Conservation (phyloP, 2,113 vertebrate genomes). For the Percina caprodes region DNA sequence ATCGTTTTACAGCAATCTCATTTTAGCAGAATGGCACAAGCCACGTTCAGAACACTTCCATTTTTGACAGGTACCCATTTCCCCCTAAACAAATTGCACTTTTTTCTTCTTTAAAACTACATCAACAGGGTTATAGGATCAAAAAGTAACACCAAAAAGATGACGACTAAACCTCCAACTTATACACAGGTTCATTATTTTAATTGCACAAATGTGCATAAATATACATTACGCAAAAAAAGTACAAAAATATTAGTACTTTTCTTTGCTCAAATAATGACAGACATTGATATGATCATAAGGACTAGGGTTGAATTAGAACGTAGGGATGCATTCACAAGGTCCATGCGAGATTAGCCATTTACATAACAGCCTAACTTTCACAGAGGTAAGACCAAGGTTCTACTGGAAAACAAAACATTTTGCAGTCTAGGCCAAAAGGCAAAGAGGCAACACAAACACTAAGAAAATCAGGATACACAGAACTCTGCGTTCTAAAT, state of each 20-base stretch:
- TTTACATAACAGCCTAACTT: constrained; percentile 80
- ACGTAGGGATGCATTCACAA: constrained; percentile 79
- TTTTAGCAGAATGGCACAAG: constrained; percentile 78
- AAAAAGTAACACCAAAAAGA: constrained; percentile 81
- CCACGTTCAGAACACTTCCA: constrained; percentile 67
- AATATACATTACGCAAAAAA: constrained; percentile 82
- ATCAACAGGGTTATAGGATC: constrained; percentile 78
- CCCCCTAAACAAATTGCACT: constrained; percentile 84
- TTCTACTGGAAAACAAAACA: constrained; percentile 77
- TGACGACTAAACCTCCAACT: constrained; percentile 82
- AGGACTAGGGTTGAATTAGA: constrained; percentile 72
- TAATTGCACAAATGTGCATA: constrained; percentile 83
- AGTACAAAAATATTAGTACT: constrained; percentile 79
- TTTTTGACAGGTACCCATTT: constrained; percentile 68
- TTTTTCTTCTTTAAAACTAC: constrained; percentile 79
- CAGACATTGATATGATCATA: constrained; percentile 75
- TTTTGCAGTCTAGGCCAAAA: constrained; percentile 69
- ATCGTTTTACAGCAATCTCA: constrained; percentile 78
- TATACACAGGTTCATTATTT: constrained; percentile 84
- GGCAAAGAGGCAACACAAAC: constrained; percentile 76
- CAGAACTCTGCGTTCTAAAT: constrained; percentile 80
- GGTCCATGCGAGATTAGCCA: constrained; percentile 81
- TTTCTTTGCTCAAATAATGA: constrained; percentile 80
- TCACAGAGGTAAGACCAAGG: constrained; percentile 80
- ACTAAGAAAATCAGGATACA: constrained; percentile 79